A percentile compares a stretch with the other conserved stretches of the same genome.
These are phyloP conservation scores for Lepilemur septentrionalis DNA, from an alignment of 2,797 vertebrate genomes.

Conservation along the genomic window DNA sequence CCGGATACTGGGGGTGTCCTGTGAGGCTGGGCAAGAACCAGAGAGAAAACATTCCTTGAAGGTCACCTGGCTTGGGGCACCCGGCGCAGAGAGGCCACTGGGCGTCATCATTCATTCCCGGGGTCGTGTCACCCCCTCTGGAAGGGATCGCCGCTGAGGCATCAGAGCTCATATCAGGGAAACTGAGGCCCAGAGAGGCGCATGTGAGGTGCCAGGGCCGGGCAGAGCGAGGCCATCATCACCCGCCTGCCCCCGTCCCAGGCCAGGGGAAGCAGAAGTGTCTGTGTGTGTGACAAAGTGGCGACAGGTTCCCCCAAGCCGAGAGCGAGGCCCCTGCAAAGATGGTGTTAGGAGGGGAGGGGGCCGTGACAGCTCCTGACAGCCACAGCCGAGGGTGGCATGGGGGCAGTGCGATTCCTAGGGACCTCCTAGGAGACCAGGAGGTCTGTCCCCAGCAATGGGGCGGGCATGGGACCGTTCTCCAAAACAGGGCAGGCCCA, in stretches of 20 bases:
- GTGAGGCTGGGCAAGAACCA: neutral
- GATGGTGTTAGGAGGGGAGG: neutral
- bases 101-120: fast-evolving
- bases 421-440: neutral
- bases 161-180: neutral
- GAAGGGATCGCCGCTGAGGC: fast-evolving
- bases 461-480: neutral
- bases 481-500: neutral
- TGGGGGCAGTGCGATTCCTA: constrained; percentile 22
- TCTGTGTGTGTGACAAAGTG: neutral
- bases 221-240: neutral
- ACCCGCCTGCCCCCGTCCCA: neutral
- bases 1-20: neutral
- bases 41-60: too few species aligned
- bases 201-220: too few species aligned
- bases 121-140: neutral
- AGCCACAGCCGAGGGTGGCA: neutral
- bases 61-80: fast-evolving
- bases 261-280: too few species aligned
- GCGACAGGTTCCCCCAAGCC: neutral
- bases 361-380: neutral
- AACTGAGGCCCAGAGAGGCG: neutral
- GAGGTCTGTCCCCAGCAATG: neutral
- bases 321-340: neutral
- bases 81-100: neutral